A percentile compares a stretch with the other conserved stretches of the same genome.
Evolutionary conservation across 2,113 vertebrate genomes (phyloP).

Genomic region (Stigmatopora argus): DNA sequence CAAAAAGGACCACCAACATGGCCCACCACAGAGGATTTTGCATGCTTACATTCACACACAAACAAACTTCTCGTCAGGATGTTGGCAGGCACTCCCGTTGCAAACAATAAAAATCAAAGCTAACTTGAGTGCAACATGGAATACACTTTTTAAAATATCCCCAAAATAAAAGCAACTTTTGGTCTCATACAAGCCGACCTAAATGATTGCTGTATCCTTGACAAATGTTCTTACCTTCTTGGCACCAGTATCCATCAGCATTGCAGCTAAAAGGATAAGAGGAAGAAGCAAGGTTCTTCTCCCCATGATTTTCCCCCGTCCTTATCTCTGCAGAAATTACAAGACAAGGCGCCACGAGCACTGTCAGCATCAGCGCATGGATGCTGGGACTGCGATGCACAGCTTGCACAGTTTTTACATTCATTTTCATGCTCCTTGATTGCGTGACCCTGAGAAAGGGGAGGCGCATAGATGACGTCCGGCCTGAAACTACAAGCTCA

Average conservation of each 20-base stretch:
- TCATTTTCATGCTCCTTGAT: background rate
- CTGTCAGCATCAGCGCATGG: background rate
- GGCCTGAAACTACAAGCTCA: constrained; percentile 5
- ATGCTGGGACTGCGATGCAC: background rate
- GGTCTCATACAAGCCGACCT: background rate
- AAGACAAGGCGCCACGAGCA: background rate
- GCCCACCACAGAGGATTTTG: constrained; percentile 2
- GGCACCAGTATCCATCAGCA: constrained; percentile 28
- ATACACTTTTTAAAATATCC: background rate
- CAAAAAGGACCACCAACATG: constrained; percentile 28
- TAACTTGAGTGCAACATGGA: background rate
- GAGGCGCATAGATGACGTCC: constrained; percentile 14
- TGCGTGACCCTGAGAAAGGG: constrained; percentile 20
- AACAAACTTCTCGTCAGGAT: constrained; percentile 15
- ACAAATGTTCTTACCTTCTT: constrained; percentile 42
- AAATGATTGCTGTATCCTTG: background rate
- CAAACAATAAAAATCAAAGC: constrained; percentile 20
- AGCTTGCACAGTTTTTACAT: background rate
- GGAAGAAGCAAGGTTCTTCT: background rate
- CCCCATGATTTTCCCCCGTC: constrained; percentile 27
- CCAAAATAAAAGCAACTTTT: too few relatives aligned
- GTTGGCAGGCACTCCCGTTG: constrained; percentile 2
- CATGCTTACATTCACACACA: constrained; percentile 19
- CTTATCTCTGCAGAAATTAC: constrained; percentile 4
- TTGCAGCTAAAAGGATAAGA: constrained; percentile 35